Evolutionary conservation across 2,797 vertebrate genomes (phyloP).

Genomic region (Typhlichthys subterraneus): DNA sequence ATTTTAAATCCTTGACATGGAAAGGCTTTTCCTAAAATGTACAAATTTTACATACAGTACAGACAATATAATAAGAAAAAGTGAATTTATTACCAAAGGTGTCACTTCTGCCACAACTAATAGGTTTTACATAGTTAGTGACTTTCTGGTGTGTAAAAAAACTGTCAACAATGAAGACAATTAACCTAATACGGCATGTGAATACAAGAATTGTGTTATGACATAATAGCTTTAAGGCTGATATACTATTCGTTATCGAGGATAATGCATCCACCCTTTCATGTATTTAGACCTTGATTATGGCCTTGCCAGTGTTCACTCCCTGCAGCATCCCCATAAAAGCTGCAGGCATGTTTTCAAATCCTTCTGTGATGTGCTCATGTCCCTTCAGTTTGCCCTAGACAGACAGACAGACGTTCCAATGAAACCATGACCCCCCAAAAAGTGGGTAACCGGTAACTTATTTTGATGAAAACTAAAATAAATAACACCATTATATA

Average conservation of each 20-base stretch:
- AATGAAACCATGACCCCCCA: not conserved
- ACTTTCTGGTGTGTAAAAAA: too few relatives aligned
- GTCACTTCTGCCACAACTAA: not conserved
- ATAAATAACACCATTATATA: too few relatives aligned
- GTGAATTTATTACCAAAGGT: constrained; percentile 8
- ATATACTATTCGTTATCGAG: not conserved
- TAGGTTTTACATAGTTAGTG: too few relatives aligned
- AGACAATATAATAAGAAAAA: not conserved
- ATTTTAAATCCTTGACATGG: too few relatives aligned
- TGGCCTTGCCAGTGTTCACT: constrained; percentile 86
- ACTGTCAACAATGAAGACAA: too few relatives aligned
- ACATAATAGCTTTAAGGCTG: too few relatives aligned
- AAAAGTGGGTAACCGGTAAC: too few relatives aligned
- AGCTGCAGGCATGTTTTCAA: constrained; percentile 89
- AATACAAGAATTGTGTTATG: too few relatives aligned
- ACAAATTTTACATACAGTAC: not conserved
- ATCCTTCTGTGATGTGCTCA: constrained; percentile 84
- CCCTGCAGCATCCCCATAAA: constrained; percentile 89
- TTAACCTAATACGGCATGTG: too few relatives aligned
- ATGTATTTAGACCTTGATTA: constrained; percentile 78
- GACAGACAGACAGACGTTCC: constrained; percentile 6
- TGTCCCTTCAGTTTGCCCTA: constrained; percentile 85
- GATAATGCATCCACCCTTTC: not conserved
- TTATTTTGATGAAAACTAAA: too few relatives aligned
- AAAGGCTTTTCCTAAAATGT: too few relatives aligned